Conservation (phyloP, 2,888 invertebrate species). For the Meandrusa payeni region DNA sequence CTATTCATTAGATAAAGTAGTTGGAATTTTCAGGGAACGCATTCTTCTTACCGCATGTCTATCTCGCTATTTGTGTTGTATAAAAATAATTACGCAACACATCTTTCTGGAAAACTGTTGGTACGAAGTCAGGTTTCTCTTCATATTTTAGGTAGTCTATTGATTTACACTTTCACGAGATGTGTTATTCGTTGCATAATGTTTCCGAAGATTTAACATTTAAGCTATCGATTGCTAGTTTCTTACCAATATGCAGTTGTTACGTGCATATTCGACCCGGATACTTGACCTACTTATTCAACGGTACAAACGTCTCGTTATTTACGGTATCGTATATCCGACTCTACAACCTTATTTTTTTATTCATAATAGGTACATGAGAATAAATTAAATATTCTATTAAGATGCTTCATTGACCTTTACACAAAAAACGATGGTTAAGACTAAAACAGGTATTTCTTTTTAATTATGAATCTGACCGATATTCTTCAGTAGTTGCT, state of each 20-base stretch:
- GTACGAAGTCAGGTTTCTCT: slow-evolving; percentile 14
- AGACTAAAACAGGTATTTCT: slow-evolving; percentile 15
- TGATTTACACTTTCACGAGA: slow-evolving; percentile 36
- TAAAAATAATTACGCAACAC: too few species aligned
- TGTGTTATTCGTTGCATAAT: slow-evolving; percentile 35
- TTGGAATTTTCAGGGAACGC: not conserved
- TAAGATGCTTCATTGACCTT: slow-evolving; percentile 18
- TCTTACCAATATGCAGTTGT: slow-evolving; percentile 39
- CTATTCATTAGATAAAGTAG: too few species aligned
- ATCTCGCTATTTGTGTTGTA: too few species aligned
- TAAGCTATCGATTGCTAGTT: slow-evolving; percentile 38
- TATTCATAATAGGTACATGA: slow-evolving; percentile 11
- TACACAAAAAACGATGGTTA: slow-evolving; percentile 3
- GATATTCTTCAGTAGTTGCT: slow-evolving; percentile 3
- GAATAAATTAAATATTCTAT: slow-evolving; percentile 4
- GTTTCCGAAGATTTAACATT: slow-evolving; percentile 38
- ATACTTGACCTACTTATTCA: slow-evolving; percentile 34
- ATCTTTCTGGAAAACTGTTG: slow-evolving; percentile 2
- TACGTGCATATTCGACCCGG: slow-evolving; percentile 38
- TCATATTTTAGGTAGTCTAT: slow-evolving; percentile 25
- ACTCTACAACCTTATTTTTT: slow-evolving; percentile 12
- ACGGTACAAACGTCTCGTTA: slow-evolving; percentile 18
- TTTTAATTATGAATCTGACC: slow-evolving; percentile 13
- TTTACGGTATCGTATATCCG: slow-evolving; percentile 5
- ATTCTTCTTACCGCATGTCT: not conserved